These are phyloP conservation scores for Nerophis ophidion DNA, from an alignment of 2,113 vertebrate species.

Conservation along the genomic window DNA sequence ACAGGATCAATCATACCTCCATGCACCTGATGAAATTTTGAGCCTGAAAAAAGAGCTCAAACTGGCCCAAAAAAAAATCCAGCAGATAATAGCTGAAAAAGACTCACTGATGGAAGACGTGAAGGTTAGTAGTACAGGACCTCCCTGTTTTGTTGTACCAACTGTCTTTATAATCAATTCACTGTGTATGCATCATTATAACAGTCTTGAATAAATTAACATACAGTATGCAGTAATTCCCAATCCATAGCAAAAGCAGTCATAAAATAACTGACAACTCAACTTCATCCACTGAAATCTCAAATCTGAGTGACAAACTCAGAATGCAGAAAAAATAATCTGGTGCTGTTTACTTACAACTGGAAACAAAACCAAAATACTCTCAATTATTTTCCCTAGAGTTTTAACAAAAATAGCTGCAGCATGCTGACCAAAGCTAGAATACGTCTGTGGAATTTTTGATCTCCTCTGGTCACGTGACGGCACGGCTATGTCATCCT, in stretches of 20 bases:
- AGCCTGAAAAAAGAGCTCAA: not conserved
- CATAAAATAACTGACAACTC: not conserved
- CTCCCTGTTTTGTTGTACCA: not conserved
- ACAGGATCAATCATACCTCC: too few species aligned
- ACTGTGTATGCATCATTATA: too few species aligned
- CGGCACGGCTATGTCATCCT: too few species aligned
- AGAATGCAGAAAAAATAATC: not conserved
- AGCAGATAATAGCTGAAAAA: conserved; percentile 76
- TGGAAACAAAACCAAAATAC: too few species aligned
- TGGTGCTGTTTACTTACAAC: conserved; percentile 28
- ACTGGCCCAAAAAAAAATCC: conserved; percentile 62
- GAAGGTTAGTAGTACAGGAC: conserved; percentile 65
- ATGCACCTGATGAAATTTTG: too few species aligned
- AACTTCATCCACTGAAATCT: not conserved
- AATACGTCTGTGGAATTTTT: not conserved
- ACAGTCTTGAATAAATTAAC: not conserved
- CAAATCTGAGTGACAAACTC: not conserved
- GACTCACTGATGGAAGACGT: conserved; percentile 80
- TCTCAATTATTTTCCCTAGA: too few species aligned
- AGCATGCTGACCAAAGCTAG: not conserved
- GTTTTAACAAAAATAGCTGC: not conserved
- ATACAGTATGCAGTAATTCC: too few species aligned
- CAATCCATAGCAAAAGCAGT: not conserved
- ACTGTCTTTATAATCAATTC: too few species aligned
- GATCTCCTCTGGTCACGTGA: too few species aligned